These are phyloP conservation scores for Pempheris klunzingeri DNA, from an alignment of 2,797 vertebrate genomes.

Conservation along the genomic window DNA sequence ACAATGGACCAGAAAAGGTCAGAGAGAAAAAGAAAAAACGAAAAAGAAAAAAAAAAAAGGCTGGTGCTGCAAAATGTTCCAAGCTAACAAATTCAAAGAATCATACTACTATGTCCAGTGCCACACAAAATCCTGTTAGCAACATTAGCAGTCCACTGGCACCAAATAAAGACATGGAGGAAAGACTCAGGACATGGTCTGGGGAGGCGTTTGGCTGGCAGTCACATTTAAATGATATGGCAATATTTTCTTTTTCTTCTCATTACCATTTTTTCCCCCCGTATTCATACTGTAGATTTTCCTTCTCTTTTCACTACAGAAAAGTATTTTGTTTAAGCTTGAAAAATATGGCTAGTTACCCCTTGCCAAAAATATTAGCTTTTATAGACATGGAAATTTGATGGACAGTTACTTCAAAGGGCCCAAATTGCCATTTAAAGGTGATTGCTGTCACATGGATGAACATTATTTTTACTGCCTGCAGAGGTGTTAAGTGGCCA, in stretches of 20 bases:
- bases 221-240: slow-evolving; percentile 24
- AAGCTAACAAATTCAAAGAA: too few relatives aligned
- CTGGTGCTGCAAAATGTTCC: too few relatives aligned
- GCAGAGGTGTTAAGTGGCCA: slow-evolving; percentile 10
- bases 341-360: neutral
- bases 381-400: slow-evolving; percentile 19
- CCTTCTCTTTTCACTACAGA: neutral
- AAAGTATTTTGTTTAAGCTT: neutral
- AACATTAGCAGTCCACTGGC: too few relatives aligned
- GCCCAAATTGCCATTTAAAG: slow-evolving; percentile 18
- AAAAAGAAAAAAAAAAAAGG: too few relatives aligned
- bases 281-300: neutral
- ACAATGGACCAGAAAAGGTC: too few relatives aligned
- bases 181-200: too few relatives aligned
- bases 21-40: too few relatives aligned
- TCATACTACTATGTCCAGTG: too few relatives aligned
- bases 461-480: slow-evolving; percentile 10
- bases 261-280: neutral
- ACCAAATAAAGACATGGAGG: too few relatives aligned
- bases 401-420: slow-evolving; percentile 23
- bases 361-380: neutral
- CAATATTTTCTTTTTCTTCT: slow-evolving; percentile 1
- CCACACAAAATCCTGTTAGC: too few relatives aligned
- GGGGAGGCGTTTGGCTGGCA: neutral
- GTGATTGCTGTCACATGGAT: slow-evolving; percentile 37